Percentiles rank a stretch among this genome's conserved stretches.
Evolutionary conservation across 2,888 invertebrate species (phyloP).

Genomic region (Hydriomena furcata): DNA sequence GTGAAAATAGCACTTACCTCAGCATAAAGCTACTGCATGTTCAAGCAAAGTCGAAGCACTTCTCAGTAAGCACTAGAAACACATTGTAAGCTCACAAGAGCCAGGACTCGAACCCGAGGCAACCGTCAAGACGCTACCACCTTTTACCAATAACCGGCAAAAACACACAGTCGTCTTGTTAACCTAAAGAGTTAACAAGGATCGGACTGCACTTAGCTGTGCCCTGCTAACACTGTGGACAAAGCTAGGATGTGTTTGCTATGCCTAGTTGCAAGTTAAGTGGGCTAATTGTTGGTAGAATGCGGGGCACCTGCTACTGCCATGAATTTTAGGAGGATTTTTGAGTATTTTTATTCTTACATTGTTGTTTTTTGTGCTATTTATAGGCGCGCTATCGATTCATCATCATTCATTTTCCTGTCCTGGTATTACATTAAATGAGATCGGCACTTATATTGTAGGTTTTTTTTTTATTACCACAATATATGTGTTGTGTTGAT

Average conservation of each 20-base stretch:
- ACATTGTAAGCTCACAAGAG: neutral
- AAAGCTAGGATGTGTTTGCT: conserved; percentile 74
- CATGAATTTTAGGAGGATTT: conserved; percentile 14
- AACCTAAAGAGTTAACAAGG: conserved; percentile 80
- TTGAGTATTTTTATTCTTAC: neutral
- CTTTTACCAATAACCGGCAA: conserved; percentile 59
- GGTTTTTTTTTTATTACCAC: too few species aligned
- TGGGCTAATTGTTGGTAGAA: conserved; percentile 77
- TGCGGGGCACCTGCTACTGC: conserved; percentile 54
- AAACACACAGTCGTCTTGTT: conserved; percentile 74
- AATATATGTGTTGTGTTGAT: too few species aligned
- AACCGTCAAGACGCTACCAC: conserved; percentile 54
- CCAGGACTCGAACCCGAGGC: neutral
- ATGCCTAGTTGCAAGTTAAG: conserved; percentile 77
- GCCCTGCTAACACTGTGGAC: conserved; percentile 69
- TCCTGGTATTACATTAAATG: too few species aligned
- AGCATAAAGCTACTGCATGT: too few species aligned
- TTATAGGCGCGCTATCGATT: too few species aligned
- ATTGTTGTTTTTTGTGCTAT: too few species aligned
- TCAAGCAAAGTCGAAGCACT: neutral
- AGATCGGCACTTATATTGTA: too few species aligned
- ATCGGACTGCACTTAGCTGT: conserved; percentile 76
- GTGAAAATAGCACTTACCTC: too few species aligned
- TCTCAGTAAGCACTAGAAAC: neutral
- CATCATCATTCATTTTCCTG: too few species aligned